Evolutionary conservation across 2,797 vertebrate genomes (phyloP), one percentile per base, ranked within the genome.

Genomic region (Sarcophilus harrisii): DNA sequence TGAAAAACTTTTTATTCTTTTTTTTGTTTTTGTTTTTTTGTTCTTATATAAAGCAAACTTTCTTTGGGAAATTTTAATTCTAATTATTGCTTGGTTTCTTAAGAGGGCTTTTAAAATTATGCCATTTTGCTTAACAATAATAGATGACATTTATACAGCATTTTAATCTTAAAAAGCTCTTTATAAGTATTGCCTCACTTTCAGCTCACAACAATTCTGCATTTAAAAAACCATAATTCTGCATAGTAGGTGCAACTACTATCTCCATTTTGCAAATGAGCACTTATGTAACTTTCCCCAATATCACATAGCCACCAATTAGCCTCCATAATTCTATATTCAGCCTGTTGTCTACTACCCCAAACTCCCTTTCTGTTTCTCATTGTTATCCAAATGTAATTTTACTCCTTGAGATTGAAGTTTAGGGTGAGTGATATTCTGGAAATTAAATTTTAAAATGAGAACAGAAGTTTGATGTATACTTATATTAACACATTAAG

Each of bases 401-500:
- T 95, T 95, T 94, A 58, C 9, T 30, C 58, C 95, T 91, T 81
- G 59, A 12, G 92, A 92, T 90, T 91, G 96, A 96, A 95, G 96
- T 73, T 32, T 18, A 96, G 96, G 58, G 52, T 94, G 94, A 97
- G 14, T 94, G 58, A 94, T 95, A 97, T 98, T 98, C 96, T 95
- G 94, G 94, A 97, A 97, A 97, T 59, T 96, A 96, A 98, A 97
- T 97, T 98, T 96, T 95, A 96, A 96, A 98, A 95, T 96, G 94
- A 96, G 28, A 98, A 96, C 93, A 91, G 94, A 97, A 97, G 96
- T 98, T 98, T 96, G 96, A 96, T 57, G 92, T 92, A 92, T 94
- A 92, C 55, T 93, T 90, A 97, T 97, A 97, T 96, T 98, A 92
- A 66, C 91, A 93, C 94, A 95, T 97, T 98, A 97, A 97, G 92